Conservation (phyloP, 2,113 vertebrate species). For the Lipotes vexillifer region DNA sequence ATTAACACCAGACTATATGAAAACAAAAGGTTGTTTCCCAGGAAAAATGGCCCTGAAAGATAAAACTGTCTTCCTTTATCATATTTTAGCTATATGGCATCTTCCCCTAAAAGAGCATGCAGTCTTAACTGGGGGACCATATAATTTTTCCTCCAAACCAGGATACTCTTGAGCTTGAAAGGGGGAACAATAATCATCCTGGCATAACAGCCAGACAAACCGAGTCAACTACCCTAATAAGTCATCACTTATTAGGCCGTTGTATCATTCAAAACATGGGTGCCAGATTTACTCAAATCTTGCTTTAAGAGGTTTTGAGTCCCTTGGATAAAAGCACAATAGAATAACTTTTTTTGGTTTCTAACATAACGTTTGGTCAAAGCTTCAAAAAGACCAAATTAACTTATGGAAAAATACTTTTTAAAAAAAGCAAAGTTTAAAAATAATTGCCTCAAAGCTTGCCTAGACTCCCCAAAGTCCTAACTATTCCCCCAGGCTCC, state of each 20-base stretch:
- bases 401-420: not conserved
- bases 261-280: not conserved
- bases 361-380: not conserved
- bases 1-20: not conserved
- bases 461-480: not conserved
- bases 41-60: not conserved
- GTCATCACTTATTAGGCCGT: not conserved
- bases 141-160: not conserved
- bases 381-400: not conserved
- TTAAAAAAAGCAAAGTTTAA: not conserved
- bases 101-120: not conserved
- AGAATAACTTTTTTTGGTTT: not conserved
- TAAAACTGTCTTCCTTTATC: not conserved
- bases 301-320: not conserved
- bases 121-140: not conserved
- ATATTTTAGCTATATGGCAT: not conserved
- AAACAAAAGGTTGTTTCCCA: slow-evolving; percentile 1
- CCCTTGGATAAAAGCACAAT: not conserved
- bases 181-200: not conserved
- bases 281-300: not conserved
- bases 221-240: not conserved
- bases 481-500: not conserved
- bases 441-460: slow-evolving; percentile 15
- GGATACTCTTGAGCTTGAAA: not conserved
- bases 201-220: not conserved